Evolutionary conservation across 2,888 invertebrate species (phyloP).

Genomic region (Corythucha ciliata): DNA sequence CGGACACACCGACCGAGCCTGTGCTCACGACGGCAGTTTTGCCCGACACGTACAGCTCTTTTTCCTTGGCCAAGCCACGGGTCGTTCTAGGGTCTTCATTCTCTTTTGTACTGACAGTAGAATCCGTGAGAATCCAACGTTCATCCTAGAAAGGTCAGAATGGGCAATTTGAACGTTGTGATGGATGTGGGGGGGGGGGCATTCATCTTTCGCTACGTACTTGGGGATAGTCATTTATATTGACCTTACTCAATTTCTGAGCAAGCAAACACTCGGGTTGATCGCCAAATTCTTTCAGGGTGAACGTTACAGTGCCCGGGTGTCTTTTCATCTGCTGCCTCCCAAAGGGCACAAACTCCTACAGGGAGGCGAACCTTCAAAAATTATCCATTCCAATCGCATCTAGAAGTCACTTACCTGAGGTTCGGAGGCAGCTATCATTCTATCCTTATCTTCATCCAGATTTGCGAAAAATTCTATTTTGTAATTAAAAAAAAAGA

Average conservation of each 20-base stretch:
- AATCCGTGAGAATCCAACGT: no score
- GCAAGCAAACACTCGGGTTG: constrained; percentile 56
- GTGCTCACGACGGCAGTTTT: constrained; percentile 67
- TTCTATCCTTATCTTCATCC: constrained; percentile 73
- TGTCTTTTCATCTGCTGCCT: constrained; percentile 68
- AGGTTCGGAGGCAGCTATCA: constrained; percentile 87
- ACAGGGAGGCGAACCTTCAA: constrained; percentile 26
- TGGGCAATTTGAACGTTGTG: no score
- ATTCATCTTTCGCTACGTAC: no score
- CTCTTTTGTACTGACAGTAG: constrained; percentile 4
- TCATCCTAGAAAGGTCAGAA: no score
- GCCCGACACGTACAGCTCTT: constrained; percentile 79
- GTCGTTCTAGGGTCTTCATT: no score
- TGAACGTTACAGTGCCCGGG: constrained; percentile 56
- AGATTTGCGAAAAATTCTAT: constrained; percentile 51
- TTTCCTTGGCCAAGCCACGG: constrained; percentile 62
- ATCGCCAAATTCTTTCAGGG: constrained; percentile 44
- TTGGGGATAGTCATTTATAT: constrained; percentile 50
- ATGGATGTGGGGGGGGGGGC: no score
- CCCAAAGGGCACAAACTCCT: constrained; percentile 85
- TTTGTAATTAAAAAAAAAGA: no score
- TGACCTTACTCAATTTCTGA: constrained; percentile 66
- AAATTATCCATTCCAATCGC: background rate
- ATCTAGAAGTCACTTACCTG: constrained; percentile 47
- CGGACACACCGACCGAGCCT: constrained; percentile 33